Evolutionary conservation across 2,797 vertebrate species (phyloP).

Genomic region (Amblyopsis hoosieri): DNA sequence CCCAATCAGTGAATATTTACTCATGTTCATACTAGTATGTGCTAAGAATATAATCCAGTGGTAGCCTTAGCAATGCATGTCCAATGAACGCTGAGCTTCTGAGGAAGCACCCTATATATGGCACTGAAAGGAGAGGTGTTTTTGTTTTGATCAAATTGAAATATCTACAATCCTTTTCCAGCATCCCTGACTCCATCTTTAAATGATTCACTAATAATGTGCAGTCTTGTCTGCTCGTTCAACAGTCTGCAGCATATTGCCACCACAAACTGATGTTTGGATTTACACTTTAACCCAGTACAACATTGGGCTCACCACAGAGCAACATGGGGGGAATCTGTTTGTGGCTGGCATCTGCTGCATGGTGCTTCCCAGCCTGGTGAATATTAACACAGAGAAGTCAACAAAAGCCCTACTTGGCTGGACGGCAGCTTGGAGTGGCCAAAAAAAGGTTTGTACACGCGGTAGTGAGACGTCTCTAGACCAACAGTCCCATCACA

Average conservation of each 20-base stretch:
- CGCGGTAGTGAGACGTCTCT: constrained; percentile 47
- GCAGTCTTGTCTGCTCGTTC: constrained; percentile 4
- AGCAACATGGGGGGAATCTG: constrained; percentile 37
- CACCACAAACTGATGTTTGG: constrained; percentile 52
- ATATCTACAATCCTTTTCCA: too few relatives aligned
- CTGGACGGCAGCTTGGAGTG: constrained; percentile 55
- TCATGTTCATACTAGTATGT: too few relatives aligned
- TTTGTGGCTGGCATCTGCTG: constrained; percentile 62
- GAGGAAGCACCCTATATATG: too few relatives aligned
- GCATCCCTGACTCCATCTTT: too few relatives aligned
- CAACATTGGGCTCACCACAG: constrained; percentile 47
- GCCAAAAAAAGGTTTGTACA: constrained; percentile 62
- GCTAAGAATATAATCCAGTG: too few relatives aligned
- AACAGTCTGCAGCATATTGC: constrained; percentile 35
- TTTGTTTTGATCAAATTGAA: too few relatives aligned
- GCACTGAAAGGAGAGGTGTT: too few relatives aligned
- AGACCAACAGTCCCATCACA: constrained; percentile 50
- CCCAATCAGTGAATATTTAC: neutral
- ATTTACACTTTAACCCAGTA: constrained; percentile 65
- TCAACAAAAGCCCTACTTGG: constrained; percentile 63
- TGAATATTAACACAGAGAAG: constrained; percentile 73
- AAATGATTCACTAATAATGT: neutral
- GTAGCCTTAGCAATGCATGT: too few relatives aligned
- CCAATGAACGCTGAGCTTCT: too few relatives aligned
- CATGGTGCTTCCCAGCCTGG: constrained; percentile 47